phyloP scores from a whole-genome alignment of 2,113 vertebrate species.

The Nansenia antarctica region DNA sequence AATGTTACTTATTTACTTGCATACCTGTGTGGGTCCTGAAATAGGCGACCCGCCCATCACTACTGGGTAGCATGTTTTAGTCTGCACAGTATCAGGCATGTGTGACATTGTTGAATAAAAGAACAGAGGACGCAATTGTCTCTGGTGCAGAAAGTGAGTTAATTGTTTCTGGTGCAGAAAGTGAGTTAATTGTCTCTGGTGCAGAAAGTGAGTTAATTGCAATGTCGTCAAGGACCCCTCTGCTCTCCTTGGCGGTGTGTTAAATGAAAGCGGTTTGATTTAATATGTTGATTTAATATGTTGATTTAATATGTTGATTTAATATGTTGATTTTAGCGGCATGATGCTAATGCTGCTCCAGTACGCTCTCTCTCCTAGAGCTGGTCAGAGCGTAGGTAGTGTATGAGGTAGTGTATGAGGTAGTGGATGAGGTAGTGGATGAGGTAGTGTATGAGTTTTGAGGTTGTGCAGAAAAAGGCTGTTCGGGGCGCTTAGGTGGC shows the following conservation, averaged over 20 bases:
- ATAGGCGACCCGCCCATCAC: no score
- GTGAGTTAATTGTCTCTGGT: no score
- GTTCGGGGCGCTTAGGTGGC: neutral
- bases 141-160: no score
- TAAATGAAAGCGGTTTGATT: neutral
- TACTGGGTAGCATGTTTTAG: neutral
- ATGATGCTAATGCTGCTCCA: neutral
- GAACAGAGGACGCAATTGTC: no score
- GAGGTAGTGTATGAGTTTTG: neutral
- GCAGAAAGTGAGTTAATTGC: neutral
- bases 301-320: neutral
- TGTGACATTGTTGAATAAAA: neutral
- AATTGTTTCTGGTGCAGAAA: no score
- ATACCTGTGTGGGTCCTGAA: no score
- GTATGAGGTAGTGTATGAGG: neutral
- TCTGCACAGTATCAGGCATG: neutral
- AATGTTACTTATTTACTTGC: no score
- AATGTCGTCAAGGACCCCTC: neutral
- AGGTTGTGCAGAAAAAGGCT: neutral
- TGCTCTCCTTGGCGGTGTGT: neutral
- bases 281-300: neutral
- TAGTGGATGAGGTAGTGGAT: neutral
- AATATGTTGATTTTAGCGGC: neutral
- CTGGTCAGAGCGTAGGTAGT: neutral
- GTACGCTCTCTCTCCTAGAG: neutral